Percentiles rank a stretch among this genome's conserved stretches.
Conservation (phyloP, 2,888 invertebrate species). For the Tenodera sinensis region DNA sequence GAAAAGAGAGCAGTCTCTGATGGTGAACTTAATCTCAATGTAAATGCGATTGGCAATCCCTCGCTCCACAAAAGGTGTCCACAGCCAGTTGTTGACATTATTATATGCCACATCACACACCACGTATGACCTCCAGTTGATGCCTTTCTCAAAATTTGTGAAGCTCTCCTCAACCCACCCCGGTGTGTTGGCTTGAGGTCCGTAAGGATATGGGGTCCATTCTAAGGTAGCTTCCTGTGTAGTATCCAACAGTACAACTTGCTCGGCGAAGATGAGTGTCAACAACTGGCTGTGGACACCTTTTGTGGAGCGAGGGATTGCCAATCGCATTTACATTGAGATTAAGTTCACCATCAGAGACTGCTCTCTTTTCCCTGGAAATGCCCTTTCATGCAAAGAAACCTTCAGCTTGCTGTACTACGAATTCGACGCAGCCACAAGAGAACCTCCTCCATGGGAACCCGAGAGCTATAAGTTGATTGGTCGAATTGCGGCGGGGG, state of each 20-base stretch:
- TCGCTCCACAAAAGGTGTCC: constrained; percentile 94
- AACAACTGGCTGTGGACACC: constrained; percentile 99
- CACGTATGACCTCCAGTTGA: constrained; percentile 94
- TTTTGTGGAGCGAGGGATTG: constrained; percentile 87
- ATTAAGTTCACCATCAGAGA: constrained; percentile 95
- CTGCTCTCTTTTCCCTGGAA: constrained; percentile 90
- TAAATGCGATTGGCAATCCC: constrained; percentile 91
- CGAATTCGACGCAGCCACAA: constrained; percentile 89
- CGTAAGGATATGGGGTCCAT: too few species aligned
- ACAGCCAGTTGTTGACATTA: constrained; percentile 96
- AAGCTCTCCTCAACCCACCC: constrained; percentile 97
- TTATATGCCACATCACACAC: constrained; percentile 95
- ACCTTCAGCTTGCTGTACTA: constrained; percentile 94
- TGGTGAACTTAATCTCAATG: constrained; percentile 96
- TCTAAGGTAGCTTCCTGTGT: too few species aligned
- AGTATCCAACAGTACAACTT: too few species aligned
- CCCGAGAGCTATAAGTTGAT: constrained; percentile 91
- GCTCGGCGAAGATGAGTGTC: too few species aligned
- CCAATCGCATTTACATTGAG: constrained; percentile 93
- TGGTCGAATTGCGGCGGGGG: constrained; percentile 87
- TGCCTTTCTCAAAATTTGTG: constrained; percentile 90
- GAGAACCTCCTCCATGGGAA: constrained; percentile 92
- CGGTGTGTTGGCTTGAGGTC: too few species aligned
- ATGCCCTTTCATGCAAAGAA: constrained; percentile 92
- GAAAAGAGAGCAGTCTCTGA: constrained; percentile 91